Evolutionary conservation across 2,113 vertebrate genomes (phyloP).

Genomic region (Semnornis frantzii): DNA sequence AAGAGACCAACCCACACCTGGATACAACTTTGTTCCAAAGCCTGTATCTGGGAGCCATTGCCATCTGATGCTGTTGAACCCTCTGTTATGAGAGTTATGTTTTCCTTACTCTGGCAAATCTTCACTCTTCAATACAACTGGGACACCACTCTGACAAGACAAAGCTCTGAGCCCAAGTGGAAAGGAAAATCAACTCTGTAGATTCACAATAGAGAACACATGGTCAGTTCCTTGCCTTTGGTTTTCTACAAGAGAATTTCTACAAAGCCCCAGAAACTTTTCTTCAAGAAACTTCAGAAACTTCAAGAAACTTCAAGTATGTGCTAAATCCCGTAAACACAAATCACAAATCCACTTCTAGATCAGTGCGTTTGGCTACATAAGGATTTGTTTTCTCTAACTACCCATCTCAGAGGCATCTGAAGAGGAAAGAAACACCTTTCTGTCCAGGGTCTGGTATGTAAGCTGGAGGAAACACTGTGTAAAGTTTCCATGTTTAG

Average conservation of each 20-base stretch:
- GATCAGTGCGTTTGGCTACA: background rate
- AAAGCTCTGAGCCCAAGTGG: background rate
- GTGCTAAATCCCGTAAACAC: background rate
- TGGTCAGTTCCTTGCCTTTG: background rate
- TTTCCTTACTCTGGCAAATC: background rate
- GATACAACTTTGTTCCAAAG: background rate
- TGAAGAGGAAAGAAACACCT: background rate
- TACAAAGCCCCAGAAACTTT: background rate
- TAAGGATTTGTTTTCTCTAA: background rate
- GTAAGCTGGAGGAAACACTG: background rate
- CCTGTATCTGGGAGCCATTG: background rate
- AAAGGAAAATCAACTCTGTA: background rate
- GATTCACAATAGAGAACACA: background rate
- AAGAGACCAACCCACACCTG: too few relatives aligned
- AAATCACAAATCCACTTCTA: background rate
- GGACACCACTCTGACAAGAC: fast-evolving
- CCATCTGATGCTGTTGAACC: background rate
- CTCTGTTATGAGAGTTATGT: background rate
- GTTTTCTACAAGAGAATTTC: background rate
- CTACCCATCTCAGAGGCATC: background rate
- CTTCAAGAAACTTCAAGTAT: background rate
- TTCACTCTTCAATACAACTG: background rate
- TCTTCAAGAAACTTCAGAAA: background rate
- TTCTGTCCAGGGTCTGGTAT: fast-evolving
- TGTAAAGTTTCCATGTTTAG: background rate